Evolutionary conservation across 2,113 vertebrate species (phyloP).

Genomic region (Pithys albifrons): DNA sequence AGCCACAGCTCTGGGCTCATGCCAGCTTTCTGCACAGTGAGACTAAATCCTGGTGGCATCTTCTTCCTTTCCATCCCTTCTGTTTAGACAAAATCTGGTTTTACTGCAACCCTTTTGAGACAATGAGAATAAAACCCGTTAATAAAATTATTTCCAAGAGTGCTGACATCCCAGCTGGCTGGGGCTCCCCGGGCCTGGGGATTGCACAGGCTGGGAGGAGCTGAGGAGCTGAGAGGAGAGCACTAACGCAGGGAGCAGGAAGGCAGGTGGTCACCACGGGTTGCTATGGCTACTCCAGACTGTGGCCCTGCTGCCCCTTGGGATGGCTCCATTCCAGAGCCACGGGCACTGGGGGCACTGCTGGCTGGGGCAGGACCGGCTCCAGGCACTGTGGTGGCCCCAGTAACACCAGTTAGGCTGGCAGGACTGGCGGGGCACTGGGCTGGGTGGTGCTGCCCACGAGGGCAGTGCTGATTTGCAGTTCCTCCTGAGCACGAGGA

Average conservation of each 20-base stretch:
- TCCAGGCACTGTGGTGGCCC: background rate
- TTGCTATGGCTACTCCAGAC: conserved; percentile 22
- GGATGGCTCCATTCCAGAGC: background rate
- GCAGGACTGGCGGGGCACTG: background rate
- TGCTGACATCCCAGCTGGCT: background rate
- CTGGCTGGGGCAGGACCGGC: accelerated
- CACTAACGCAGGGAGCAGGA: background rate
- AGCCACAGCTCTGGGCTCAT: background rate
- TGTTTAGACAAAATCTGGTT: background rate
- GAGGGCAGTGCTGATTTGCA: background rate
- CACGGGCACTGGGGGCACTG: background rate
- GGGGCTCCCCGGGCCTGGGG: background rate
- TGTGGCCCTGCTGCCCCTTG: background rate
- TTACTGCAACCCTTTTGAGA: background rate
- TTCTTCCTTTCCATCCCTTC: background rate
- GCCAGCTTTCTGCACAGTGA: background rate
- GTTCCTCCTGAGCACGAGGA: accelerated
- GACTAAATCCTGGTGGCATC: background rate
- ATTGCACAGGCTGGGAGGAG: background rate
- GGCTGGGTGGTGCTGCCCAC: too few species aligned
- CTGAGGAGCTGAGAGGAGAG: background rate
- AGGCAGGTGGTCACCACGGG: background rate
- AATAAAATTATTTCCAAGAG: background rate
- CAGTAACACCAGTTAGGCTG: background rate
- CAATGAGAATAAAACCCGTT: background rate